phyloP scores from a whole-genome alignment of 2,888 invertebrate species.

The Trisateles emortualis region DNA sequence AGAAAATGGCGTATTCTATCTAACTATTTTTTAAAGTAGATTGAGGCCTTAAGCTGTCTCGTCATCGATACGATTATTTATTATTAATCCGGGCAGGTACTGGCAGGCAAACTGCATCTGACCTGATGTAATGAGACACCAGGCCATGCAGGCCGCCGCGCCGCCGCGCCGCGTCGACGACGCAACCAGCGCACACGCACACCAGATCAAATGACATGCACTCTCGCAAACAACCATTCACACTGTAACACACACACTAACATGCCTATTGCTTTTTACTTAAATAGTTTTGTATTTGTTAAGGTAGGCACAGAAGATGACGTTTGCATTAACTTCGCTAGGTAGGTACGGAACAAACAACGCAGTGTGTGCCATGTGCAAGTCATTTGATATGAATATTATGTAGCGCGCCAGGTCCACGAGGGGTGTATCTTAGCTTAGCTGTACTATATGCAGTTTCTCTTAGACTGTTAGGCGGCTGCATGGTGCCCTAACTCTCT shows the following conservation, averaged over 20 bases:
- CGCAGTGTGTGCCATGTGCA: conserved; percentile 2
- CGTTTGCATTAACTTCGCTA: conserved; percentile 22
- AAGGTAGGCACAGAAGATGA: conserved; percentile 35
- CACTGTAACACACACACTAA: conserved; percentile 9
- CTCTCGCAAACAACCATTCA: conserved; percentile 13
- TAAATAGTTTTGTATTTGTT: conserved; percentile 50
- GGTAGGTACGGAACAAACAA: conserved; percentile 8
- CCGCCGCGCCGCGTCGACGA: too few species aligned
- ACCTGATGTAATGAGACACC: conserved; percentile 44
- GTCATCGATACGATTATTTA: conserved; percentile 37
- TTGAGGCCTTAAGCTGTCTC: conserved; percentile 12
- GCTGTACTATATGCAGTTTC: too few species aligned
- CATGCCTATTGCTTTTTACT: conserved; percentile 28
- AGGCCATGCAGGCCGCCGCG: conserved; percentile 19
- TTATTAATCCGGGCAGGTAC: conserved; percentile 7
- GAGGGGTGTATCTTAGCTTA: too few species aligned
- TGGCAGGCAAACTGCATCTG: conserved; percentile 38
- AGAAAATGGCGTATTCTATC: too few species aligned
- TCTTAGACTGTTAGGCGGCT: too few species aligned
- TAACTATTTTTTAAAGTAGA: conserved; percentile 13
- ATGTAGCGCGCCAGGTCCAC: too few species aligned
- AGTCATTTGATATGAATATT: too few species aligned
- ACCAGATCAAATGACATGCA: conserved; percentile 27
- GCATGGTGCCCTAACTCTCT: too few species aligned
- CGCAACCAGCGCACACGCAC: conserved; percentile 23